Evolutionary conservation across 1,140 invertebrate genomes (phyloP), one percentile per base, ranked within the genome.

Genomic region (Yoshiicerus persimilis): DNA sequence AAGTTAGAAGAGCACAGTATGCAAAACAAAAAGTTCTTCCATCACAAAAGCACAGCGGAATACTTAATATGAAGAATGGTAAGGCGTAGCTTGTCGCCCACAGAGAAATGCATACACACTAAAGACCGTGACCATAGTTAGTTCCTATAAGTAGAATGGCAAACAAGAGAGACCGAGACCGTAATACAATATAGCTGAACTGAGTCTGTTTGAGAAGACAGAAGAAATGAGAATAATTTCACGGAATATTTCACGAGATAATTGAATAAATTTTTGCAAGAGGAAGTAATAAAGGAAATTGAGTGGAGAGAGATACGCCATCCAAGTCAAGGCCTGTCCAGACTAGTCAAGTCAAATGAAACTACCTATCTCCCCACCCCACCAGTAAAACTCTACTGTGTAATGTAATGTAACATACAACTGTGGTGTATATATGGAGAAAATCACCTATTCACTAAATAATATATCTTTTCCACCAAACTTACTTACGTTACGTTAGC

Each of bases 181-280:
- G n/a, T n/a, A n/a, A 25, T 4, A 10, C 10, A 10, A 56, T 16
- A 56, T 4, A 56, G n/a, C 16, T 16, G 10, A 70, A 30, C 27
- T 30, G 66, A 36, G 27, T 16, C 32, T 80, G 30, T 9, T 16
- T 16, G n/a, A 38, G 75, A 34, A 34, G 10, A 36, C 32, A 23
- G 34, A 36, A 80, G 75, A 80, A 80, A 80, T 80, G 75, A 36
- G 75, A 80, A 80, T 80, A 80, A 80, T 80, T 80, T 80, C 75
- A 80, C 75, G 75, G 75, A 38, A 80, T 80, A 80, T 80, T 80
- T 80, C 75, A 80, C 75, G 32, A 80, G 75, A 80, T 80, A 80
- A 80, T 80, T 80, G 75, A 80, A 80, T 80, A 80, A 80, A 80
- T 80, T 80, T 80, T 80, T 80, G 75, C 75, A n/a, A 80, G 75